These are phyloP conservation scores for Rhinatrema bivittatum DNA, from an alignment of 2,797 vertebrate species.

Conservation along the genomic window DNA sequence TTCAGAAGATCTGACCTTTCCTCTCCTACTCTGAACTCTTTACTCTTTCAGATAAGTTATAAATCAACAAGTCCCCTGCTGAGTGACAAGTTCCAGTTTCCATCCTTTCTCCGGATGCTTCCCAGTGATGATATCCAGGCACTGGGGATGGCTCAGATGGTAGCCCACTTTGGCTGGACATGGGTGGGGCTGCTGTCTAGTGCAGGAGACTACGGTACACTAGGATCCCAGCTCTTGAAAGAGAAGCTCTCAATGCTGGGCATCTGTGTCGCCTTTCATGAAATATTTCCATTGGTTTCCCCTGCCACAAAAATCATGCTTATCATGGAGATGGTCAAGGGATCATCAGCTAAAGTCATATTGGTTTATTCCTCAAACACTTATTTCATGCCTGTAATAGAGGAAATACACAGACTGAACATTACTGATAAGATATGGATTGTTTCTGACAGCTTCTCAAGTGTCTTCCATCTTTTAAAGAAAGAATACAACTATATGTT, in stretches of 20 bases:
- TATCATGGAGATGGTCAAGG: neutral
- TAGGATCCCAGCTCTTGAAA: neutral
- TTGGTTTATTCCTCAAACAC: slow-evolving; percentile 15
- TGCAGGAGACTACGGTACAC: neutral
- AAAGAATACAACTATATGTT: neutral
- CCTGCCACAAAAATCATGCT: rapidly evolving
- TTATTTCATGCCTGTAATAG: neutral
- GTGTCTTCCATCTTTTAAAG: neutral
- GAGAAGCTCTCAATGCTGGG: neutral
- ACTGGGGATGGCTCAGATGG: neutral
- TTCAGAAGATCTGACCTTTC: no score
- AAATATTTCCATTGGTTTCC: neutral
- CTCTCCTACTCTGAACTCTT: no score
- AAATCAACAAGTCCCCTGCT: neutral
- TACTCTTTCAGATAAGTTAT: neutral
- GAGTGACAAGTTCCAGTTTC: neutral
- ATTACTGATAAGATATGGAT: slow-evolving; percentile 1
- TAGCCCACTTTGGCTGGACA: neutral
- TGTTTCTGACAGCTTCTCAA: neutral
- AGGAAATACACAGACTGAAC: neutral
- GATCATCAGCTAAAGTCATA: neutral
- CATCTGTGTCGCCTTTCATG: neutral
- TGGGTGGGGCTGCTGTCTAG: neutral
- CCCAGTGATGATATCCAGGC: neutral
- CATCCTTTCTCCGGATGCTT: neutral